Conservation (phyloP, 2,113 vertebrate genomes). For the Parotia lawesii region DNA sequence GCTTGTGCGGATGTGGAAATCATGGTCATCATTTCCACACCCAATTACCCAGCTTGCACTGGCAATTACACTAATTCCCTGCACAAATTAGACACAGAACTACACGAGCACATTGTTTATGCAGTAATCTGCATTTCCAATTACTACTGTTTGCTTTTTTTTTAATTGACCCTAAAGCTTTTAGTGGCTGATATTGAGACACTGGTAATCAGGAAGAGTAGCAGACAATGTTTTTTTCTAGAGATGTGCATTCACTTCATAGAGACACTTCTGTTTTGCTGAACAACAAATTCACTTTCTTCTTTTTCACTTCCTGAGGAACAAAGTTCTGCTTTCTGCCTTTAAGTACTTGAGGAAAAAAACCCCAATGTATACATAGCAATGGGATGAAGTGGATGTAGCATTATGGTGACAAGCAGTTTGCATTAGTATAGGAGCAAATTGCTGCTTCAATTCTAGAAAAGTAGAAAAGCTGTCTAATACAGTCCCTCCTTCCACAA, state of each 20-base stretch:
- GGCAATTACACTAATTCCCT: conserved; percentile 32
- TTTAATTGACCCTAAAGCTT: not conserved
- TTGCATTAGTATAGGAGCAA: not conserved
- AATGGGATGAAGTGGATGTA: not conserved
- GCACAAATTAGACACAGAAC: conserved; percentile 12
- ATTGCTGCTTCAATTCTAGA: not conserved
- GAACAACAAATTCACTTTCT: not conserved
- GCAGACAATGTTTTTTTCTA: not conserved
- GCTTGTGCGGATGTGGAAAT: not conserved
- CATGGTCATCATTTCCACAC: conserved; percentile 22
- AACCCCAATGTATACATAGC: not conserved
- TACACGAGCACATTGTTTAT: not conserved
- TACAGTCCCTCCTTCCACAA: not conserved
- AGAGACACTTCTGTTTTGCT: not conserved
- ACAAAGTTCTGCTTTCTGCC: not conserved
- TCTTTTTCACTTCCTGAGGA: not conserved
- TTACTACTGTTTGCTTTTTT: not conserved
- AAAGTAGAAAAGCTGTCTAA: not conserved
- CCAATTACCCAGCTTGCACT: conserved; percentile 32
- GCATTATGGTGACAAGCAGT: not conserved
- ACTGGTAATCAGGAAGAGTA: not conserved
- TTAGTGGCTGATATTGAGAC: not conserved
- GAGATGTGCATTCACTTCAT: not conserved
- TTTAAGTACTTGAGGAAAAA: not conserved
- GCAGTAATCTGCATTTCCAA: not conserved